Percentiles rank a stretch among this genome's conserved stretches.
These are phyloP conservation scores for Clivina fossor DNA, from an alignment of 2,888 invertebrate species.

Conservation along the genomic window DNA sequence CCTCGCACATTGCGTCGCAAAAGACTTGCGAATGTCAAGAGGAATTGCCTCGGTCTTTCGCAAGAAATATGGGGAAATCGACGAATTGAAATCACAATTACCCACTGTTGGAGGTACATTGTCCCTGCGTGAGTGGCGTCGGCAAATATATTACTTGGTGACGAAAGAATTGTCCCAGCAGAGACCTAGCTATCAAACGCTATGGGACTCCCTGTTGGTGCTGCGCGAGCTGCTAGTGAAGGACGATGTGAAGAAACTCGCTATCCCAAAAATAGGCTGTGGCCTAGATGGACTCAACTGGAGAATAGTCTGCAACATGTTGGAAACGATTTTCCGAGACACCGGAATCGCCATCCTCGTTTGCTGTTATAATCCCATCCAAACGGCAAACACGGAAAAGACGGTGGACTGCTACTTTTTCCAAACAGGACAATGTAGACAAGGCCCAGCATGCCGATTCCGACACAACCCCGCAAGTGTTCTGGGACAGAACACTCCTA, in stretches of 20 bases:
- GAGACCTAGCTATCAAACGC: no score
- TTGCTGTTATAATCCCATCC: background rate
- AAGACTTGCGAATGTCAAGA: background rate
- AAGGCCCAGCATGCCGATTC: background rate
- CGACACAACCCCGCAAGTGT: background rate
- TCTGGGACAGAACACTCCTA: constrained; percentile 1
- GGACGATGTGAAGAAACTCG: background rate
- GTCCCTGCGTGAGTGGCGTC: background rate
- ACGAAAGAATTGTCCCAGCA: background rate
- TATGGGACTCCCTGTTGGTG: background rate
- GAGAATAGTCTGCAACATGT: no score
- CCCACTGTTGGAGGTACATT: background rate
- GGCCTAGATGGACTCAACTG: background rate
- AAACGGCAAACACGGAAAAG: background rate
- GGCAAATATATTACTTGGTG: background rate
- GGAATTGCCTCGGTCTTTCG: background rate
- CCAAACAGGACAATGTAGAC: background rate
- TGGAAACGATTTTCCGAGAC: background rate
- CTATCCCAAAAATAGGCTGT: background rate
- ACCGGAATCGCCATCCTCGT: background rate
- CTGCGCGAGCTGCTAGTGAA: background rate
- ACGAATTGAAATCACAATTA: background rate
- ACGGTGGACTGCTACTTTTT: background rate
- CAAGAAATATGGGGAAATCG: background rate
- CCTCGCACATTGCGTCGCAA: background rate